A percentile compares a stretch with the other conserved stretches of the same genome.
phyloP scores from a whole-genome alignment of 2,888 invertebrate genomes.

The Apantesis nais region DNA sequence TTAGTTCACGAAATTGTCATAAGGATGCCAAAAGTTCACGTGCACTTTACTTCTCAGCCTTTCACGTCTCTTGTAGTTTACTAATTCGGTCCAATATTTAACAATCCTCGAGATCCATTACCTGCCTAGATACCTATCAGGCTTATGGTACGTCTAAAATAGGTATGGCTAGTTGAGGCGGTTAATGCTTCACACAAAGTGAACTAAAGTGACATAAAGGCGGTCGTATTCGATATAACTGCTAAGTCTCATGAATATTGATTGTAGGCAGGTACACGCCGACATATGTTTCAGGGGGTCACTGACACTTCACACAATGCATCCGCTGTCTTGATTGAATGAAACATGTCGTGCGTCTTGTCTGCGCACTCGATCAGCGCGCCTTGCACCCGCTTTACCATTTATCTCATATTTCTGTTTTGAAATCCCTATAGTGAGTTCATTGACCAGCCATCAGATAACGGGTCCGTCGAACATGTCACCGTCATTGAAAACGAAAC shows the following conservation, averaged over 20 bases:
- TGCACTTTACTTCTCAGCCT: neutral
- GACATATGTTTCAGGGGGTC: constrained; percentile 57
- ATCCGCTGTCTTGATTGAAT: constrained; percentile 74
- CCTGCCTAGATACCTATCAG: constrained; percentile 32
- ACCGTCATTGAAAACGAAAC: constrained; percentile 55
- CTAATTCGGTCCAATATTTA: neutral
- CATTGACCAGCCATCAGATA: constrained; percentile 59
- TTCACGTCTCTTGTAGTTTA: neutral
- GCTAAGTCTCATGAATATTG: constrained; percentile 58
- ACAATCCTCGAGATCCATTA: constrained; percentile 19
- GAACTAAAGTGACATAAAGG: constrained; percentile 49
- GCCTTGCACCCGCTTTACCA: constrained; percentile 25
- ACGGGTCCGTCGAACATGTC: constrained; percentile 55
- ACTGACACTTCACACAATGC: constrained; percentile 57
- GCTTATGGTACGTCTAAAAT: constrained; percentile 38
- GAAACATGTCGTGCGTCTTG: constrained; percentile 59
- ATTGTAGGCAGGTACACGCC: constrained; percentile 52
- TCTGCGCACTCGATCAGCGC: constrained; percentile 45
- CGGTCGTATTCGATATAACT: constrained; percentile 48
- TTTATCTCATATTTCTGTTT: constrained; percentile 53
- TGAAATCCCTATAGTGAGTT: constrained; percentile 52
- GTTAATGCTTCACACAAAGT: constrained; percentile 46
- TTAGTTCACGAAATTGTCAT: too few relatives aligned
- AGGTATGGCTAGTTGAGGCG: constrained; percentile 40
- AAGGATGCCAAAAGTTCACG: neutral